phyloP scores from a whole-genome alignment of 2,797 vertebrate species.

The Perodicticus potto region DNA sequence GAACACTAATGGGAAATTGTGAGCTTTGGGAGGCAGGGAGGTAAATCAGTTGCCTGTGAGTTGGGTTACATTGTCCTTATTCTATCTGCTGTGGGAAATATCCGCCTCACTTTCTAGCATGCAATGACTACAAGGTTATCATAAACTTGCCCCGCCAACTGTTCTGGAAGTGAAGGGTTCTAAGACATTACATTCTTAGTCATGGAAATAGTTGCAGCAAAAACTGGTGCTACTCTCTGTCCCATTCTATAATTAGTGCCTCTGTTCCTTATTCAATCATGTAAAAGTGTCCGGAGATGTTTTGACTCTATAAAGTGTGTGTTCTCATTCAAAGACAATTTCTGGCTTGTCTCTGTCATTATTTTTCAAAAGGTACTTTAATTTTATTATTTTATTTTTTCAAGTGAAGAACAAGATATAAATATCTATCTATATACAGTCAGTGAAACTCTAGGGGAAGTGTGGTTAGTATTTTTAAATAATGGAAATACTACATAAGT shows the following conservation, averaged over 20 bases:
- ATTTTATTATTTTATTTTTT: slow-evolving; percentile 16
- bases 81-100: neutral
- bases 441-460: neutral
- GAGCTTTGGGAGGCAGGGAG: neutral
- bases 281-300: slow-evolving; percentile 40
- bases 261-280: slow-evolving; percentile 48
- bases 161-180: neutral
- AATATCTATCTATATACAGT: neutral
- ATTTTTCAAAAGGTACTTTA: neutral
- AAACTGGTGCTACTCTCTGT: slow-evolving; percentile 34
- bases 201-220: slow-evolving; percentile 56
- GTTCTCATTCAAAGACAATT: slow-evolving; percentile 56
- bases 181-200: slow-evolving; percentile 29
- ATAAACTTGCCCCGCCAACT: neutral
- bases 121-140: neutral
- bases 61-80: neutral
- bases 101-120: neutral
- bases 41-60: neutral
- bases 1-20: neutral
- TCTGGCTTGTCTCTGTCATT: slow-evolving; percentile 51
- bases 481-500: slow-evolving; percentile 15
- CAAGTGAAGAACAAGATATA: neutral
- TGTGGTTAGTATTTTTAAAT: neutral
- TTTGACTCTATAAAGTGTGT: slow-evolving; percentile 28
- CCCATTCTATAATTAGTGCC: neutral